Conservation (phyloP, 2,888 invertebrate species). For the Rotaria magnacalcarata region DNA sequence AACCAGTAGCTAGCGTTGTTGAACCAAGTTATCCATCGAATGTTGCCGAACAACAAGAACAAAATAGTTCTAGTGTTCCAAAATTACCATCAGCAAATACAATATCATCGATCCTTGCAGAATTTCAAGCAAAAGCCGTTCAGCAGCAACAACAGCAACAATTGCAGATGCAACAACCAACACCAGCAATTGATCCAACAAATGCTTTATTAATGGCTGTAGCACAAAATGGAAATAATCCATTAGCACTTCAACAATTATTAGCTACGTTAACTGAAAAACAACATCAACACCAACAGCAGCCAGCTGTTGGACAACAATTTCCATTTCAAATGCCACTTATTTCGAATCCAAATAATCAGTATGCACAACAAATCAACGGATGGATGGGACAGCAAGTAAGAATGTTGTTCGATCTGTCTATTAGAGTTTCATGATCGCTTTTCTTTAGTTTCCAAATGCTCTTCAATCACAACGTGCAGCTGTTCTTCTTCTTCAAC, state of each 20-base stretch:
- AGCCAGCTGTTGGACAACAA: not conserved
- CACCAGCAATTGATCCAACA: not conserved
- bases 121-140: not conserved
- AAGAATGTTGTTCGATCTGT: constrained; percentile 48
- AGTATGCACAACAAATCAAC: constrained; percentile 41
- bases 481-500: not conserved
- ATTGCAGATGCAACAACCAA: not conserved
- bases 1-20: constrained; percentile 45
- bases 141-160: not conserved
- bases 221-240: not conserved
- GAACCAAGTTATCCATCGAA: not conserved
- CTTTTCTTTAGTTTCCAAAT: constrained; percentile 41
- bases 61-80: not conserved
- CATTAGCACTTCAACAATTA: constrained; percentile 3
- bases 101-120: not conserved
- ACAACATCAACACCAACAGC: constrained; percentile 15
- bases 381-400: constrained; percentile 47
- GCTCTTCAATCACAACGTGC: constrained; percentile 25
- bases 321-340: not conserved
- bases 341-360: not conserved
- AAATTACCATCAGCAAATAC: not conserved
- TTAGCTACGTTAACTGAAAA: not conserved
- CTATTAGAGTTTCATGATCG: constrained; percentile 59
- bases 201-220: not conserved
- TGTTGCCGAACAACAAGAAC: not conserved